Evolutionary conservation across 2,113 vertebrate genomes (phyloP), one percentile per base, ranked within the genome.

Genomic region (Prietella phreatophila): DNA sequence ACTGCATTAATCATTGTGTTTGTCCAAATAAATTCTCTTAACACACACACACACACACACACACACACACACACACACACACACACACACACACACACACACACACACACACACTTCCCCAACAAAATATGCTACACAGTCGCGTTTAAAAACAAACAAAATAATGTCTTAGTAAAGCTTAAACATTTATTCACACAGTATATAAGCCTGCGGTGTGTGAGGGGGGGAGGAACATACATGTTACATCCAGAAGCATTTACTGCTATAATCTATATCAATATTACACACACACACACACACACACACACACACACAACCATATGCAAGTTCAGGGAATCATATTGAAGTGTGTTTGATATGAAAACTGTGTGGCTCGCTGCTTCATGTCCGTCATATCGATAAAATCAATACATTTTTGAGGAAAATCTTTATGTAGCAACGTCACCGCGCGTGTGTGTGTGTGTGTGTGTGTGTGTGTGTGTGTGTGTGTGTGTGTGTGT

Each of bases 31-130:
- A n/a, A n/a, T n/a, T n/a, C n/a, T n/a, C n/a, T n/a, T n/a, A n/a
- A 93, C 91, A 92, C 92, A 93, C 91, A 92, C 92, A 93, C 91
- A 92, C 92, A 93, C 91, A 92, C 92, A 93, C 91, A 92, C 92
- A 93, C 91, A 92, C 92, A 93, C 91, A 92, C 92, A 93, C 91
- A 92, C 92, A 93, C 91, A 92, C 92, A 93, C 91, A 92, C 92
- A 93, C 91, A 92, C 92, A 93, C 92, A 93, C 93, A 94, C 93
- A 93, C 47, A 47, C 47, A 47, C 47, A 47, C 92, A 93, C 93
- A 94, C 93, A 93, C 92, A 93, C 93, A 93, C 93, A 94, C 93
- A 93, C 92, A 92, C 93, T 93, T 93, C 91, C 92, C 94, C 94
- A 93, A 93, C 92, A 92, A 82, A 90, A 95, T 92, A 93, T 92